Conservation (phyloP, 1,140 invertebrate species). For the Zaprionus capensis region DNA sequence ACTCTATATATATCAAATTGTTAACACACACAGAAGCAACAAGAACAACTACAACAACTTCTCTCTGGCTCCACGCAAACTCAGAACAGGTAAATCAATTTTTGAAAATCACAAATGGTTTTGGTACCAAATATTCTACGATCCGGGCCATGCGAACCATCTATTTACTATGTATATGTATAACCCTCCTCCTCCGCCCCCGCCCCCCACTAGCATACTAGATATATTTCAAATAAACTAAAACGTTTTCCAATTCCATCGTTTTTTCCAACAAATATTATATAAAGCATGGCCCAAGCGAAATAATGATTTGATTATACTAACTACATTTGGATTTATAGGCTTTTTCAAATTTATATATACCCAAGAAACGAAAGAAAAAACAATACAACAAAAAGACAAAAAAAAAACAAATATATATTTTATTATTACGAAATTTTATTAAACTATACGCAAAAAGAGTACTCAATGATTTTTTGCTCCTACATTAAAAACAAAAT, state of each 20-base stretch:
- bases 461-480: constrained; percentile 79
- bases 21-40: constrained; percentile 49
- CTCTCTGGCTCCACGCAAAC: constrained; percentile 67
- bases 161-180: constrained; percentile 10
- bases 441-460: constrained; percentile 74
- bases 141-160: constrained; percentile 47
- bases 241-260: constrained; percentile 25
- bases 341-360: constrained; percentile 82
- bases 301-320: constrained; percentile 66
- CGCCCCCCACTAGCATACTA: constrained; percentile 6
- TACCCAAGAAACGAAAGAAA: constrained; percentile 41
- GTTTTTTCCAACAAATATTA: constrained; percentile 33
- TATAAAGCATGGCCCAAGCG: constrained; percentile 45
- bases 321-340: constrained; percentile 70
- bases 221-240: constrained; percentile 8
- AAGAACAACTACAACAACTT: constrained; percentile 46
- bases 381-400: constrained; percentile 30
- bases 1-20: constrained; percentile 72
- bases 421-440: constrained; percentile 80
- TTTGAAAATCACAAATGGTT: constrained; percentile 36
- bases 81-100: constrained; percentile 55
- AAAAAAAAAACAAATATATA: constrained; percentile 63
- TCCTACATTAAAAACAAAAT: constrained; percentile 51
- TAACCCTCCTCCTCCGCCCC: not conserved
- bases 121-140: constrained; percentile 56